phyloP scores from a whole-genome alignment of 1,140 invertebrate genomes.

The Drosophila arizonae region DNA sequence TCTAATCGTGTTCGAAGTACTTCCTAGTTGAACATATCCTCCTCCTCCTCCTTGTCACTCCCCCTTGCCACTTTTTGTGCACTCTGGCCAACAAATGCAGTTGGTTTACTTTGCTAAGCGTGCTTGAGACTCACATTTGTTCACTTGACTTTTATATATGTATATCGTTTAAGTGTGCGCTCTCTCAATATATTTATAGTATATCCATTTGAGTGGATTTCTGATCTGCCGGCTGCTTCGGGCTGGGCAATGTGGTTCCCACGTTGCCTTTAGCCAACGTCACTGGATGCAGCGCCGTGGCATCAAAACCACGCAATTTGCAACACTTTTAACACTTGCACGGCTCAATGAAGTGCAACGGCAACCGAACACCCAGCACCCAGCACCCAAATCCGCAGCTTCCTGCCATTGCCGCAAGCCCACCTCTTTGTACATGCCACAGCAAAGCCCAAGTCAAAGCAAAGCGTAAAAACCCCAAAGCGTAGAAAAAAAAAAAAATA shows the following conservation, averaged over 20 bases:
- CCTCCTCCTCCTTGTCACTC: too few relatives aligned
- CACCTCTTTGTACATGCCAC: neutral
- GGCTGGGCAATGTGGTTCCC: slow-evolving; percentile 13
- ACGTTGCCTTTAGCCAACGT: slow-evolving; percentile 17
- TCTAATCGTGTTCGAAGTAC: too few relatives aligned
- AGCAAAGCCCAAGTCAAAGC: slow-evolving; percentile 52
- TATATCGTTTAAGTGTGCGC: neutral
- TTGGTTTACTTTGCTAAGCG: too few relatives aligned
- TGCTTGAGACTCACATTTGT: too few relatives aligned
- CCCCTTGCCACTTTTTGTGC: too few relatives aligned
- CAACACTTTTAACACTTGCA: slow-evolving; percentile 78
- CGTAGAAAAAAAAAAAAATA: neutral
- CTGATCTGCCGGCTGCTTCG: too few relatives aligned
- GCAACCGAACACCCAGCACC: slow-evolving; percentile 53
- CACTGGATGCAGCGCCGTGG: slow-evolving; percentile 25
- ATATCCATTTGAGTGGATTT: neutral
- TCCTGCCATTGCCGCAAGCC: neutral
- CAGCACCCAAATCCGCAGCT: slow-evolving; percentile 7
- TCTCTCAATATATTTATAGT: neutral
- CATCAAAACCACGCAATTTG: slow-evolving; percentile 75
- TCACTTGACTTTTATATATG: neutral
- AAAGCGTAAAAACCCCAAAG: slow-evolving; percentile 50
- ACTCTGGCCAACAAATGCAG: too few relatives aligned
- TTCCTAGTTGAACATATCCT: too few relatives aligned
- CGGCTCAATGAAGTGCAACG: slow-evolving; percentile 77